These are phyloP conservation scores for Ostrea denselamellosa DNA, from an alignment of 1,140 invertebrate species.

Conservation along the genomic window DNA sequence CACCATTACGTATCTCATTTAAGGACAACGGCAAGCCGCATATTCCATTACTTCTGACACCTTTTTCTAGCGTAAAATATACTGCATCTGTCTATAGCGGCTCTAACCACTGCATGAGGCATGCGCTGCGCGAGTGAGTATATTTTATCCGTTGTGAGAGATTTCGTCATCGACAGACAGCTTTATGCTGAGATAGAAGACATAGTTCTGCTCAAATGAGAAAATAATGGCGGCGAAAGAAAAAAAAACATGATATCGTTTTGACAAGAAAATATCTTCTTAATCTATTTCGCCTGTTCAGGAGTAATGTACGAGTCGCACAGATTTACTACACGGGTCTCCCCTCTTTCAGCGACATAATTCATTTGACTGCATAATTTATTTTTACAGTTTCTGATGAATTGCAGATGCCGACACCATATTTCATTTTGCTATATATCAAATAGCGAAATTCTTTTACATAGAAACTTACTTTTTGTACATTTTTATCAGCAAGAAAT, in stretches of 20 bases:
- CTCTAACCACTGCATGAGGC: background rate
- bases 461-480: background rate
- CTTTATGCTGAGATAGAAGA: conserved; percentile 32
- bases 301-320: background rate
- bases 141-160: conserved; percentile 6
- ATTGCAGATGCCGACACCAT: background rate
- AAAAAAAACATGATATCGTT: conserved; percentile 5
- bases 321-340: background rate
- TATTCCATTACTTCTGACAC: background rate
- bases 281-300: conserved; percentile 19
- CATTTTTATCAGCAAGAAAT: no score
- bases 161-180: background rate
- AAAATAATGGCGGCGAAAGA: conserved; percentile 12
- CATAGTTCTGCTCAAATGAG: conserved; percentile 21
- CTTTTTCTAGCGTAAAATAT: background rate
- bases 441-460: background rate
- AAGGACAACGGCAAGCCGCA: background rate
- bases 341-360: background rate
- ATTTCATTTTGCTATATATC: conserved; percentile 5
- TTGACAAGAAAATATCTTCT: conserved; percentile 36
- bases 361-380: conserved; percentile 12
- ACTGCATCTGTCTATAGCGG: background rate
- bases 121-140: background rate
- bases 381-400: background rate
- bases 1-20: background rate